Evolutionary conservation across 2,888 invertebrate genomes (phyloP), one percentile per base, ranked within the genome.

Genomic region (Drosophila nr. perissopoda): DNA sequence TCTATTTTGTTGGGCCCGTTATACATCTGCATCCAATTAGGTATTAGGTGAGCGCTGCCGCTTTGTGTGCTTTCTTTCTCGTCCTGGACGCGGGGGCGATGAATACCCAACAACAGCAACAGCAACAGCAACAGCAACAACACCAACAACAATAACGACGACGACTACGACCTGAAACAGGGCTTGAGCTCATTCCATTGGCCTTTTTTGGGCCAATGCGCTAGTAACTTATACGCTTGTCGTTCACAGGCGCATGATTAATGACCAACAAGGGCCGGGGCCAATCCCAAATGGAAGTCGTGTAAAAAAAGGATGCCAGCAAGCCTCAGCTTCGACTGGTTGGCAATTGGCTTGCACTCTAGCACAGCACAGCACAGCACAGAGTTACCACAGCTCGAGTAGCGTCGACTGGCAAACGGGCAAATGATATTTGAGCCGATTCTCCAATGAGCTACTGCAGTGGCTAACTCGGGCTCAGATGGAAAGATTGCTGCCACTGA

Each of bases 201-300:
- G 90, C 87, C 82, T 88, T 91, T 90, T 91, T 91, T 87, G 89
- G 87, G 82, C 75, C 79, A 90, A 80, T 87, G 76, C 76, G 78
- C 86, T 88, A 88, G 85, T 89, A 83, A 84, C 87, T 88, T 87
- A 90, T 90, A 82, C 90, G 84, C 84, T 82, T 82, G 91, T 84
- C 90, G 84, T 82, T 84, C 82, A 84, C 83, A 88, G 83, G 83
- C 80, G 83, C 91, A 92, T 91, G 92, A 91, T 91, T 91, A 92
- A 91, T 91, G 92, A 89, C 88, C 90, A 88, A 84, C 90, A 91
- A 92, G 92, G 92, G 91, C 92, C 89, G 83, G 73, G 80, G 89
- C 71, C 80, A 83, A 76, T 69, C 80, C 83, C 88, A 81, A 76
- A 76, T 80, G 76, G 76, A 73, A 73, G 73, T 72, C 73, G 81